Base-by-base conservation (phyloP, 2,888 invertebrate species). In the Acleris cristana region DNA sequence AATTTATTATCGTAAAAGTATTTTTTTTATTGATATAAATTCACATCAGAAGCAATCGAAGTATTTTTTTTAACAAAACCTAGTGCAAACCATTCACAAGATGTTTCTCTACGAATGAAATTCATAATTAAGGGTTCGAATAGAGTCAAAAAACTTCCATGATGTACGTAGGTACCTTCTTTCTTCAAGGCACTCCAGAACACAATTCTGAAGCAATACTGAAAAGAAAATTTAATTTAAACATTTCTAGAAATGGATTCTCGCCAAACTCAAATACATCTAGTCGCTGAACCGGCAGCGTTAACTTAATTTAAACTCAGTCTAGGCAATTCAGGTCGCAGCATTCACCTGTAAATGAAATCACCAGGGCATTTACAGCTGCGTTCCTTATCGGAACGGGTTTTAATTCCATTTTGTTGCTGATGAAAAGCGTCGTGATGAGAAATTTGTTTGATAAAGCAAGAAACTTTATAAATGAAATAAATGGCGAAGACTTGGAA, bases 281-380 rank as follows among this genome's bases (percentile, higher is more conserved):
- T 79, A 72, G 76, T 75, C 69, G 71, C 72, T 71, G 74, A 74
- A 78, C 74, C 76, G 76, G 57, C 65, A 72, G 73, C 74, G 76
- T 76, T 85, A 83, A 85, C 84, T 83, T 76, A 81, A 83, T 86
- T 82, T 77, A 66, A 71, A 67, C 72, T 72, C 75, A 76, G 75
- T 77, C 76, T 70, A 74, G 71, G 71, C 73, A 72, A 81, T 83
- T 73, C 77, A 83, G 84, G 85, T 82, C 84, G 81, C 72, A 77
- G 76, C 77, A 70, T 75, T 74, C 67, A 76, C 76, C 77, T 78
- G 82, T 76, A 84, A 84, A 83, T 82, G 81, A 75, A 76, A 79
- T 67, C 67, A 53, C 64, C 18, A 53, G 55, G 60, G 51, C 60
- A 61, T 65, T 61, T 65, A 30, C 60, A 52, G 59, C 62, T 45